Conservation (phyloP, 2,888 invertebrate genomes). For the Cephus nigrinus region DNA sequence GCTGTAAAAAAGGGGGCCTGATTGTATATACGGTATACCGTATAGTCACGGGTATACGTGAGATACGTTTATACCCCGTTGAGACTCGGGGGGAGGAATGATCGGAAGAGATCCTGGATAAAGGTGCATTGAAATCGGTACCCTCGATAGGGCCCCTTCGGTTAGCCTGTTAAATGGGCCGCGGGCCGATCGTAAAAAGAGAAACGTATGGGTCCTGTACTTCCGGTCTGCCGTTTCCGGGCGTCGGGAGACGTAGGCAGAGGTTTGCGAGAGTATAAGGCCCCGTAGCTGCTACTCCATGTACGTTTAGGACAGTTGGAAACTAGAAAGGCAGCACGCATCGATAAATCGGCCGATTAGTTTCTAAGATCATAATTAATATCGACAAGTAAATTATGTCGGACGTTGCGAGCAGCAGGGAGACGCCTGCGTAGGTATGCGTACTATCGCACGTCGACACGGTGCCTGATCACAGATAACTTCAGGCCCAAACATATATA, state of each 20-base stretch:
- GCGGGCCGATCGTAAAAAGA: neutral
- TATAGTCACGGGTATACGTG: neutral
- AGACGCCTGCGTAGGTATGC: neutral
- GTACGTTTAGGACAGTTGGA: slow-evolving; percentile 29
- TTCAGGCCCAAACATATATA: neutral
- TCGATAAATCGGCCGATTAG: slow-evolving; percentile 47
- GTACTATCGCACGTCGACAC: neutral
- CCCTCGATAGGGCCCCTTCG: neutral
- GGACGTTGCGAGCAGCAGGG: neutral
- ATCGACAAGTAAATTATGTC: slow-evolving; percentile 39
- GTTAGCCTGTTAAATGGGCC: neutral
- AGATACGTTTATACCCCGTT: slow-evolving; percentile 7
- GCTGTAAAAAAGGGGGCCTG: slow-evolving; percentile 14
- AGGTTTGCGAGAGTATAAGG: neutral
- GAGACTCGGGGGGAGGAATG: slow-evolving; percentile 3
- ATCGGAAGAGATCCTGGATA: slow-evolving; percentile 1
- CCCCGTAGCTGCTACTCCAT: slow-evolving; percentile 9
- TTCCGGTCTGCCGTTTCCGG: neutral
- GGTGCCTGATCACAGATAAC: neutral
- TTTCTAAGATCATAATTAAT: slow-evolving; percentile 45
- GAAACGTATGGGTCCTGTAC: neutral
- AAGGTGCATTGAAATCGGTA: neutral
- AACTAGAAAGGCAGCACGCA: slow-evolving; percentile 20
- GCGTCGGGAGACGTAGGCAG: neutral
- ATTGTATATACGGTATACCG: neutral